Evolutionary conservation across 2,797 vertebrate genomes (phyloP).

Genomic region (Neopelma chrysocephalum): DNA sequence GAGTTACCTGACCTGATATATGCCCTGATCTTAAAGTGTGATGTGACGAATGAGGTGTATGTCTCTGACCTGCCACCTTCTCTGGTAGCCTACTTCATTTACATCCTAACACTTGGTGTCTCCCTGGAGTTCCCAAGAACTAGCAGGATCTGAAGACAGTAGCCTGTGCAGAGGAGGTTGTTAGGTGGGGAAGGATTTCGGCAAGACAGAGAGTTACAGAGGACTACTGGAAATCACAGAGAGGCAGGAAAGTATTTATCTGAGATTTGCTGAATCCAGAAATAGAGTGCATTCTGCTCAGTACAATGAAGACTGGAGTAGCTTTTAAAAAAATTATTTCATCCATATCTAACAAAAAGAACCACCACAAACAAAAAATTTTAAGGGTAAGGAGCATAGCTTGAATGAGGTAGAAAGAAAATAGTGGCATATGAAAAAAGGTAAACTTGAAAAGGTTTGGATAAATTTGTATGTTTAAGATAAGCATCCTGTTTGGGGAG

Average conservation of each 20-base stretch:
- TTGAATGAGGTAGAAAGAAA: neutral
- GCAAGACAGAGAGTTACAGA: neutral
- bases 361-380: neutral
- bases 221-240: neutral
- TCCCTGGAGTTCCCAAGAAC: neutral
- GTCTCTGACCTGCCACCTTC: neutral
- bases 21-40: neutral
- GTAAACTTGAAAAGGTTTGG: constrained; percentile 2
- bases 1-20: constrained; percentile 23
- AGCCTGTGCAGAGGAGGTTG: neutral
- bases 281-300: neutral
- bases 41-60: constrained; percentile 50
- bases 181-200: neutral
- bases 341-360: neutral
- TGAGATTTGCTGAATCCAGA: neutral
- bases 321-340: neutral
- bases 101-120: neutral
- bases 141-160: constrained; percentile 31
- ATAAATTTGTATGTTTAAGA: constrained; percentile 55
- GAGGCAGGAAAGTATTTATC: neutral
- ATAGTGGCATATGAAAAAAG: neutral
- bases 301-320: neutral
- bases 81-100: constrained; percentile 36
- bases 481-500: constrained; percentile 28
- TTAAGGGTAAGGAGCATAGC: neutral